Conservation (phyloP, 1,140 invertebrate species). For the Drosophila ironensis region DNA sequence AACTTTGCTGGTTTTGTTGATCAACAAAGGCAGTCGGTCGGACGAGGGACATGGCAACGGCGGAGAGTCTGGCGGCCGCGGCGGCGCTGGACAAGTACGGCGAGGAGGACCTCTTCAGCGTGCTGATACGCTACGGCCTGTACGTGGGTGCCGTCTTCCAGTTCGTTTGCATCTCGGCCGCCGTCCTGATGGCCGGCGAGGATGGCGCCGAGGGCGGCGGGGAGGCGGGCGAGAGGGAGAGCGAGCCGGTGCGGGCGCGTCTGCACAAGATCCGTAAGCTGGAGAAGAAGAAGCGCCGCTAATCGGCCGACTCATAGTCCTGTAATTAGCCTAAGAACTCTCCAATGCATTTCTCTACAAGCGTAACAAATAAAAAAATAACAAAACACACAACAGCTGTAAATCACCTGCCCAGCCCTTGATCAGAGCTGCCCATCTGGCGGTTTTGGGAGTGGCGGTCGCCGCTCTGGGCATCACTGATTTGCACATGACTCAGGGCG, state of each 20-base stretch:
- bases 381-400: neutral
- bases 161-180: slow-evolving; percentile 65
- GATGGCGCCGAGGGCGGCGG: slow-evolving; percentile 28
- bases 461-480: neutral
- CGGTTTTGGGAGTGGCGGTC: too few relatives aligned
- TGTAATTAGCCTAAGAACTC: slow-evolving; percentile 16
- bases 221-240: slow-evolving; percentile 38
- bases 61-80: slow-evolving; percentile 42
- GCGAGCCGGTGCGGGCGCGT: slow-evolving; percentile 42
- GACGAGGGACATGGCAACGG: slow-evolving; percentile 24
- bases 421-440: too few relatives aligned
- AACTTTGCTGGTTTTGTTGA: neutral
- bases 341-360: slow-evolving; percentile 32
- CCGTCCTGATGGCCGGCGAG: slow-evolving; percentile 56
- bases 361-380: neutral
- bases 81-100: slow-evolving; percentile 64
- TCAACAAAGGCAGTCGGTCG: neutral
- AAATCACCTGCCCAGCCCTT: too few relatives aligned
- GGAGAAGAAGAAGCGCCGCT: slow-evolving; percentile 77
- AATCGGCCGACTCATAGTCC: slow-evolving; percentile 13
- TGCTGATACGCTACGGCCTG: slow-evolving; percentile 67
- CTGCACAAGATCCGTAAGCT: slow-evolving; percentile 75
- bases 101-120: slow-evolving; percentile 66
- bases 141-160: slow-evolving; percentile 74
- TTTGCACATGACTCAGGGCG: slow-evolving; percentile 64